Evolutionary conservation across 2,888 invertebrate genomes (phyloP).

Genomic region (Fragum whitleyi): DNA sequence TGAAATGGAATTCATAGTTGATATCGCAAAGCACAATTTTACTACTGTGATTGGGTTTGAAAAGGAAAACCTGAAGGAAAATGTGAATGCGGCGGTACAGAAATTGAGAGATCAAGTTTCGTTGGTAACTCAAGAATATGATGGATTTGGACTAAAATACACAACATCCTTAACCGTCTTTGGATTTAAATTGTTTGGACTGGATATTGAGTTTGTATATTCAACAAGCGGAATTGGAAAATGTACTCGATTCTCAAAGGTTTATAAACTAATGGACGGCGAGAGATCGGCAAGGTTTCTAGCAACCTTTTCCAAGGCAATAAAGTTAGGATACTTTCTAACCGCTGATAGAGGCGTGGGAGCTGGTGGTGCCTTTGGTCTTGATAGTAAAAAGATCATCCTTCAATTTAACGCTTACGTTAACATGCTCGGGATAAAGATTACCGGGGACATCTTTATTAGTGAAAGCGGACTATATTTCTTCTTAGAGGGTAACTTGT

Average conservation of each 20-base stretch:
- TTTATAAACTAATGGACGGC: conserved; percentile 42
- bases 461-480: conserved; percentile 32
- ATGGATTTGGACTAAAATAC: conserved; percentile 38
- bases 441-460: conserved; percentile 40
- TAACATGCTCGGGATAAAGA: conserved; percentile 33
- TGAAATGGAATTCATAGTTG: conserved; percentile 15
- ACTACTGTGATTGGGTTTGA: conserved; percentile 10
- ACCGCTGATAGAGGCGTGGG: not conserved
- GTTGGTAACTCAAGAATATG: not conserved
- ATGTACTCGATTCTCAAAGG: conserved; percentile 48
- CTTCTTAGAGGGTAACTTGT: conserved; percentile 49
- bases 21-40: conserved; percentile 22
- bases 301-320: not conserved
- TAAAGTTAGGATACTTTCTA: conserved; percentile 29
- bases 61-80: conserved; percentile 13
- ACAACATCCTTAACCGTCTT: conserved; percentile 3
- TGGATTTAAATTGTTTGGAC: conserved; percentile 23
- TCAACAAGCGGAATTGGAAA: conserved; percentile 20
- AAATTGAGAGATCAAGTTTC: conserved; percentile 16
- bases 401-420: conserved; percentile 29
- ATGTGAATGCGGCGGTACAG: conserved; percentile 20
- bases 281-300: conserved; percentile 35
- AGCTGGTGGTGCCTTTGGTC: conserved; percentile 26
- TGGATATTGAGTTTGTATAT: conserved; percentile 47
- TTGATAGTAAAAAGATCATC: conserved; percentile 13